Base-by-base conservation (phyloP, 37 sponge, comb jelly and placozoan species). In the Axinella damicornis region DNA sequence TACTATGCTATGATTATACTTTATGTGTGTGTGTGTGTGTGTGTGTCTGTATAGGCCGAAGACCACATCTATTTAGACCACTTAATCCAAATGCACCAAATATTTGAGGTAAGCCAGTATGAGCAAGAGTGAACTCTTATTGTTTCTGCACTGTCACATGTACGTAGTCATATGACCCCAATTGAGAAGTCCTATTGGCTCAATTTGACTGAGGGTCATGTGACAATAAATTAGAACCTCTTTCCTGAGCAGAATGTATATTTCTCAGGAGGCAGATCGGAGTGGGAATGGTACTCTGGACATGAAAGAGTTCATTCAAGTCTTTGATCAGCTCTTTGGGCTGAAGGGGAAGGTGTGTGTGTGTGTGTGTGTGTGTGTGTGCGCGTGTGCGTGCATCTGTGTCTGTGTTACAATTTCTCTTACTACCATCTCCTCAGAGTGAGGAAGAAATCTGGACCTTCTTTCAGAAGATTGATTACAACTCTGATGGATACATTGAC, bases 381-480 rank as follows among this genome's bases (percentile, higher is more conserved):
- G n/a, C n/a, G n/a, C n/a, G n/a, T n/a, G n/a, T n/a, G n/a, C n/a
- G n/a, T n/a, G n/a, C n/a, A n/a, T n/a, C n/a, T n/a, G 33, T 22
- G 30, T 28, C 63, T 13, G 28, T 5, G 6, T 69, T 2, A 34
- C 22, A 19, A 57, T 33, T 69, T 11, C 28, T 34, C 4, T 17
- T 5, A 25, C 9, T 77, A 27, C 2, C 30, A 6, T 80, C 14
- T 5, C 35, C 31, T 19, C 79, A 94, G 96, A 84, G 59, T 68
- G 77, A 88, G 36, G 76, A 88, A 41, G 86, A 96, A 55, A 79
- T 96, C 22, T 32, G 64, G 53, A 76, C 82, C 5, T 85, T 91
- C 39, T 96, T 93, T 86, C 86, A 88, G 79, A 96, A 96, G 79
- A 91, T 93, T 76, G 97, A 96, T 70, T 85, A 83, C 69, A 85